Evolutionary conservation across 2,113 vertebrate genomes (phyloP).

Genomic region (Apodemus speciosus): DNA sequence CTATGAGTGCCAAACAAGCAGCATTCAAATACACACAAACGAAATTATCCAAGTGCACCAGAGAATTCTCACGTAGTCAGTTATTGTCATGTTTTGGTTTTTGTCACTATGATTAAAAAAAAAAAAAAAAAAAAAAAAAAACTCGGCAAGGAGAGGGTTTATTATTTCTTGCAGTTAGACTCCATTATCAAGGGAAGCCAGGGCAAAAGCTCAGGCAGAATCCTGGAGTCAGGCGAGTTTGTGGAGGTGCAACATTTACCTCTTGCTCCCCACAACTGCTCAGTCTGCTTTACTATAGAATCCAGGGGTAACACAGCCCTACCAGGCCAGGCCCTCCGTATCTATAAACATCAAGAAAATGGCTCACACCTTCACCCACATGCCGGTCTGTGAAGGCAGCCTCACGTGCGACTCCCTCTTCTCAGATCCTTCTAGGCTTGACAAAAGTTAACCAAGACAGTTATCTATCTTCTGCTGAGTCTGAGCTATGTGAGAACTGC

Average conservation of each 20-base stretch:
- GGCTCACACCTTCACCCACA: neutral
- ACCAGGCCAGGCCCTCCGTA: neutral
- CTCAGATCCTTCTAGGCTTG: neutral
- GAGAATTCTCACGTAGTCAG: neutral
- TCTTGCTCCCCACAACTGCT: neutral
- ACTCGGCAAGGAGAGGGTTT: neutral
- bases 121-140: neutral
- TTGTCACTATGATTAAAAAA: neutral
- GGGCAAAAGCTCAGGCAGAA: too few species aligned
- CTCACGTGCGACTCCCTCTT: neutral
- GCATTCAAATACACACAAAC: neutral
- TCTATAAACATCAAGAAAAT: neutral
- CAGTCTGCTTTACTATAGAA: neutral
- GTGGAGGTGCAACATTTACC: too few species aligned
- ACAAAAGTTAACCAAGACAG: neutral
- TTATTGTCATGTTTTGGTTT: neutral
- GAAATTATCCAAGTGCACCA: constrained; percentile 26
- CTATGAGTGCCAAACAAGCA: constrained; percentile 29
- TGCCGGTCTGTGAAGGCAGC: neutral
- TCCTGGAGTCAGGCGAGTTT: neutral
- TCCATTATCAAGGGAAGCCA: neutral
- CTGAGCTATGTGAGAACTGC: neutral
- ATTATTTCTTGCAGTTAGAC: neutral
- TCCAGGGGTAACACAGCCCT: neutral
- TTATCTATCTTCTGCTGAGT: neutral